These are phyloP conservation scores for Scopus umbretta DNA, from an alignment of 2,113 vertebrate genomes.

Conservation along the genomic window DNA sequence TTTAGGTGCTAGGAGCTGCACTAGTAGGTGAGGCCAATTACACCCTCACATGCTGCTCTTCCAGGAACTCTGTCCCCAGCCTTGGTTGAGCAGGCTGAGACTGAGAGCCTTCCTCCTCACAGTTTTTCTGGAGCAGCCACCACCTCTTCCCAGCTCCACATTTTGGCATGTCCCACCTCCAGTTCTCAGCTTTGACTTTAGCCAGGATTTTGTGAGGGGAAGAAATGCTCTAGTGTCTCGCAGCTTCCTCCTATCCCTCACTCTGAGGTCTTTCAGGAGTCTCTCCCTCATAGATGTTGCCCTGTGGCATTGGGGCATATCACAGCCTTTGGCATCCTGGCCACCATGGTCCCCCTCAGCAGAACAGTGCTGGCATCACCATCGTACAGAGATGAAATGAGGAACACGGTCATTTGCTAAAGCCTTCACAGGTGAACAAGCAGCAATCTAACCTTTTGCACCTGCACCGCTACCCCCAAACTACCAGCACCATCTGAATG, in stretches of 20 bases:
- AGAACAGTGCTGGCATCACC: not conserved
- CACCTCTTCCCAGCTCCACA: not conserved
- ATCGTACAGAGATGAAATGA: accelerated
- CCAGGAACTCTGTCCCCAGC: not conserved
- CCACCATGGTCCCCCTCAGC: too few species aligned
- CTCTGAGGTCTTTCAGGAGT: not conserved
- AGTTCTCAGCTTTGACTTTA: not conserved
- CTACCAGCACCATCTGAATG: not conserved
- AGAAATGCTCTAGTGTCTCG: not conserved
- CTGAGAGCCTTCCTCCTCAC: not conserved
- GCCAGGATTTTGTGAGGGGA: not conserved
- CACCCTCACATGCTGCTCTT: accelerated
- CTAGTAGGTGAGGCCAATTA: not conserved
- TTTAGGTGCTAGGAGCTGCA: not conserved
- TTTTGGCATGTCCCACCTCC: not conserved
- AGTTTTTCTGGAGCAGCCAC: not conserved
- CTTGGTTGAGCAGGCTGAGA: not conserved
- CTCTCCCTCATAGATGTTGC: not conserved
- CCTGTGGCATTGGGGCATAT: not conserved
- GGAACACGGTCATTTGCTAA: not conserved
- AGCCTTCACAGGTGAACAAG: not conserved
- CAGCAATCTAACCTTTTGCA: not conserved
- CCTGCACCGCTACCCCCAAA: not conserved
- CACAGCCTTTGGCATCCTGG: not conserved
- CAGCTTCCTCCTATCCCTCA: not conserved